A percentile compares a stretch with the other conserved stretches of the same genome.
These are phyloP conservation scores for Prolemur simus DNA, from an alignment of 2,113 vertebrate species.

Conservation along the genomic window DNA sequence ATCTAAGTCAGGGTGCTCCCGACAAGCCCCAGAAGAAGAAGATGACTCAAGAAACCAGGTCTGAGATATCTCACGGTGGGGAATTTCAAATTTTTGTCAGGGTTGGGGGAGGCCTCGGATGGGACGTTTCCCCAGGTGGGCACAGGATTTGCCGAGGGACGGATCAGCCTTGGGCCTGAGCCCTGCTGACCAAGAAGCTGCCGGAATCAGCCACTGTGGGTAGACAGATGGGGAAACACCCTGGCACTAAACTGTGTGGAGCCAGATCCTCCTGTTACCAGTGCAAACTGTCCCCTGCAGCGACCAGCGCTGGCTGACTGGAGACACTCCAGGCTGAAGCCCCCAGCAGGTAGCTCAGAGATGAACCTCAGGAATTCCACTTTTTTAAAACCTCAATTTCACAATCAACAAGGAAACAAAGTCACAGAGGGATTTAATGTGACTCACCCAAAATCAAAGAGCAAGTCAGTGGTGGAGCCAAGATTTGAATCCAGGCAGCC, in stretches of 20 bases:
- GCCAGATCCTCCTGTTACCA: neutral
- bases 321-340: neutral
- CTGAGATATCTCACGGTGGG: neutral
- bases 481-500: neutral
- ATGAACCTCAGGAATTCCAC: neutral
- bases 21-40: neutral
- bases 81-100: neutral
- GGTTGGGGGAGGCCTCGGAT: neutral
- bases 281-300: neutral
- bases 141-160: neutral
- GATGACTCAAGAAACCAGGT: neutral
- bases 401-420: constrained; percentile 26
- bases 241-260: neutral
- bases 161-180: neutral
- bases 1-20: neutral
- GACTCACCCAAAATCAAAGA: neutral
- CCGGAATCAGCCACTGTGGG: neutral
- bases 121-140: neutral
- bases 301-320: neutral
- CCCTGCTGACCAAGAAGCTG: neutral
- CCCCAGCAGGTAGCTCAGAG: neutral
- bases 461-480: neutral
- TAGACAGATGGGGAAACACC: neutral
- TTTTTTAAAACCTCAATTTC: neutral
- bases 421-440: neutral